Percentiles rank a stretch among this genome's conserved stretches.
Conservation (phyloP, 2,797 vertebrate genomes). For the Lacerta bilineata region DNA sequence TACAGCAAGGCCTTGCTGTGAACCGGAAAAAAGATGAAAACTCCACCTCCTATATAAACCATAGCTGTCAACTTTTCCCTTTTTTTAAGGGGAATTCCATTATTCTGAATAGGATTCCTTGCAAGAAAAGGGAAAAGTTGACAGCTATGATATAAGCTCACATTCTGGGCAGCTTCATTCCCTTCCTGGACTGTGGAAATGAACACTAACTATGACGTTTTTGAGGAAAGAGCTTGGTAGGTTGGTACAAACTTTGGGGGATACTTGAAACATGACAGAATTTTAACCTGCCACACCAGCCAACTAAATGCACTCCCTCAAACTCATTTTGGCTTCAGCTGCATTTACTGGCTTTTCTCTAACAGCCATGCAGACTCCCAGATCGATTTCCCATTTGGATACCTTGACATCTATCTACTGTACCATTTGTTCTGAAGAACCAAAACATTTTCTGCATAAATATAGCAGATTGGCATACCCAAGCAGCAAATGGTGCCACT, state of each 20-base stretch:
- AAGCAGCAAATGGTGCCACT: constrained; percentile 2
- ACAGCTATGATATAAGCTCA: too few species aligned
- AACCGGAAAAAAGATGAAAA: background rate
- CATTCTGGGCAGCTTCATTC: too few species aligned
- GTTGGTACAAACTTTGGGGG: background rate
- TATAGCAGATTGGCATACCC: background rate
- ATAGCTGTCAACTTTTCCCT: too few species aligned
- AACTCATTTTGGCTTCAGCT: background rate
- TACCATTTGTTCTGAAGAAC: background rate
- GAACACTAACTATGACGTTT: background rate
- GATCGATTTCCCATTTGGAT: background rate
- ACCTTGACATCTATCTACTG: background rate
- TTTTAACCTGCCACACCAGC: background rate
- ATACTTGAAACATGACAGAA: background rate
- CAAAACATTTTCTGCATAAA: constrained; percentile 10
- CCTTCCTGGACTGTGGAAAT: too few species aligned
- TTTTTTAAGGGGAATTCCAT: too few species aligned
- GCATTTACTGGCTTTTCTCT: background rate
- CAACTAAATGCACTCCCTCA: background rate
- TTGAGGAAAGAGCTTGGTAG: background rate
- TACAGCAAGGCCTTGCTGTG: background rate
- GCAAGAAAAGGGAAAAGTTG: too few species aligned
- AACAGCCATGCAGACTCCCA: background rate
- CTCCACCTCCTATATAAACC: too few species aligned
- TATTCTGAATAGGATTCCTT: too few species aligned